Conservation (phyloP, 1,140 invertebrate genomes). For the Eufriesea mexicana region DNA sequence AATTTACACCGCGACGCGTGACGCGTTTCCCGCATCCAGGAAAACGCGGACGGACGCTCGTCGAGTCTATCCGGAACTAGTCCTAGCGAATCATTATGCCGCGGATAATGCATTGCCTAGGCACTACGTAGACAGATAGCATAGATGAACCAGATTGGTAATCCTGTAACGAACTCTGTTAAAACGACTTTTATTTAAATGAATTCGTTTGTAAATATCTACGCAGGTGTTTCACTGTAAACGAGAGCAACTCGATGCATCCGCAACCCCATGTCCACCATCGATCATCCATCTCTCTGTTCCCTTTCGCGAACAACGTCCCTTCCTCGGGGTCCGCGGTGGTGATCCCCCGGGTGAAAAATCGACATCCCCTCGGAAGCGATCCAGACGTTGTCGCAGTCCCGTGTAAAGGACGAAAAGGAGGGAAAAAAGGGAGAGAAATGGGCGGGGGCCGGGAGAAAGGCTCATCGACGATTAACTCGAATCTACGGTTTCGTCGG, state of each 20-base stretch:
- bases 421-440: constrained; percentile 42
- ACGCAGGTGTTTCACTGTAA: constrained; percentile 9
- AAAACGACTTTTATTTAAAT: constrained; percentile 78
- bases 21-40: no score
- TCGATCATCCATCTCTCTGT: neutral
- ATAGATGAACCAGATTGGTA: constrained; percentile 27
- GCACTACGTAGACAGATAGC: constrained; percentile 37
- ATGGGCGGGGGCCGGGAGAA: constrained; percentile 54
- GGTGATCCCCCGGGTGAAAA: neutral
- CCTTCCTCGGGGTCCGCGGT: no score
- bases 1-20: neutral
- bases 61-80: constrained; percentile 62
- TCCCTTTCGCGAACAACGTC: no score
- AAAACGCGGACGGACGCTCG: neutral
- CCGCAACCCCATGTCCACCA: neutral
- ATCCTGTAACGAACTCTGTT: constrained; percentile 63
- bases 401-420: constrained; percentile 9
- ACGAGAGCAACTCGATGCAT: neutral
- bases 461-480: constrained; percentile 79
- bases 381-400: neutral
- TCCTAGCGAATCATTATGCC: constrained; percentile 61
- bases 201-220: constrained; percentile 78
- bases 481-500: constrained; percentile 77
- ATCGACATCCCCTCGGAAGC: neutral
- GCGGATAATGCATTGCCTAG: constrained; percentile 48